These are phyloP conservation scores for Gymnothorax javanicus DNA, from an alignment of 2,797 vertebrate genomes.

Conservation along the genomic window DNA sequence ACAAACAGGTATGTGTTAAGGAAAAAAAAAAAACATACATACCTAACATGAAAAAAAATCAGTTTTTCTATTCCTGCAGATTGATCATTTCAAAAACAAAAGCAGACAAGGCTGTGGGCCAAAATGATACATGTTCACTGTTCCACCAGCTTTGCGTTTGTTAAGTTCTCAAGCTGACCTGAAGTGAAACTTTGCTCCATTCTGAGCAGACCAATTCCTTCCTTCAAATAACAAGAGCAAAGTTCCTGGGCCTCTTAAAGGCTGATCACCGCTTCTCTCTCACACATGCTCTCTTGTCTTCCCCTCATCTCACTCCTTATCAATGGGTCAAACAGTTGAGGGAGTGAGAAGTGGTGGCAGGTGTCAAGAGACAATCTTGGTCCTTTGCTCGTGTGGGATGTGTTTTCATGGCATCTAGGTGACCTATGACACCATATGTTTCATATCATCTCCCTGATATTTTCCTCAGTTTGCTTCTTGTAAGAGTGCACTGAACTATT, in stretches of 20 bases:
- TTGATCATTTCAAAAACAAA: no score
- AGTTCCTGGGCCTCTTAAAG: neutral
- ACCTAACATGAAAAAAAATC: no score
- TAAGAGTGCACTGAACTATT: neutral
- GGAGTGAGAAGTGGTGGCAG: neutral
- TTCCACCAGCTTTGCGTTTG: neutral
- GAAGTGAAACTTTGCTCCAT: neutral
- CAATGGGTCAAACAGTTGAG: neutral
- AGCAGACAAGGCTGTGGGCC: no score
- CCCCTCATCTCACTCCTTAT: neutral
- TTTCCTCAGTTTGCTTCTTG: neutral
- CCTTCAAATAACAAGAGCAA: neutral
- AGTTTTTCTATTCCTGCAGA: no score
- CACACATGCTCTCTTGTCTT: neutral
- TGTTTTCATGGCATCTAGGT: neutral
- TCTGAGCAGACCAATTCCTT: neutral
- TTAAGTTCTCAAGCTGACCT: neutral
- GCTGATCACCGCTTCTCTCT: neutral
- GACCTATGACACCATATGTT: conserved; percentile 16
- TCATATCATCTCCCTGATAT: neutral
- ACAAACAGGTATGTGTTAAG: no score
- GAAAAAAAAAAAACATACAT: no score
- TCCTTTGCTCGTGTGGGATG: neutral
- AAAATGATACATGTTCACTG: no score
- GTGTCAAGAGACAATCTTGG: conserved; percentile 15